These are phyloP conservation scores for Drosophila persimilis DNA, from an alignment of 1,140 invertebrate species.

Conservation along the genomic window DNA sequence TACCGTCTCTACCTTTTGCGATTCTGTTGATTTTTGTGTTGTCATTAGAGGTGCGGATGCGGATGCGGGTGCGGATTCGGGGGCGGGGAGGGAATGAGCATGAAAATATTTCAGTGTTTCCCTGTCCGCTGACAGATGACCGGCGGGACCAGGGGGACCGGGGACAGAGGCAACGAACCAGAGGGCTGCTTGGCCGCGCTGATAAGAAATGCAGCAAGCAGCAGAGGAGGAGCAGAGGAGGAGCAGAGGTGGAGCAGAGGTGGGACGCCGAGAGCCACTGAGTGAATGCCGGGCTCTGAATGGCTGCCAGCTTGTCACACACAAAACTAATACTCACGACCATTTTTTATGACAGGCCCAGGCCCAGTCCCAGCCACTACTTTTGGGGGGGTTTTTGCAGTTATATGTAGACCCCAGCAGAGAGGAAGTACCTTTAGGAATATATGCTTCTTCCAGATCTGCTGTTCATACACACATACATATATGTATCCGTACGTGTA, in stretches of 20 bases:
- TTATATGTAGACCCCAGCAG: no score
- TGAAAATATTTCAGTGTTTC: conserved; percentile 53
- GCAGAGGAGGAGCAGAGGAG: neutral
- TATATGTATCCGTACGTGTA: no score
- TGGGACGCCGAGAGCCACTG: conserved; percentile 43
- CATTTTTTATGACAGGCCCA: conserved; percentile 75
- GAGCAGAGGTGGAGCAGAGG: conserved; percentile 3
- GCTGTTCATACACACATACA: no score
- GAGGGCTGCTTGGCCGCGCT: conserved; percentile 22
- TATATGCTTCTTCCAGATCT: no score
- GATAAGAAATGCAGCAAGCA: conserved; percentile 46
- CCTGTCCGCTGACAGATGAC: conserved; percentile 63
- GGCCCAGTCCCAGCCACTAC: neutral
- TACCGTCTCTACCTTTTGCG: conserved; percentile 51
- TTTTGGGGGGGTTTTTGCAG: no score
- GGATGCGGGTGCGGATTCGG: neutral
- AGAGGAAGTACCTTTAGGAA: no score
- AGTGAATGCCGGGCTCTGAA: conserved; percentile 56
- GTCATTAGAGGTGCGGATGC: conserved; percentile 53
- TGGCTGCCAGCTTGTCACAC: conserved; percentile 60
- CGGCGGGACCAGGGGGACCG: conserved; percentile 43
- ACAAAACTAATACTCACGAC: conserved; percentile 76
- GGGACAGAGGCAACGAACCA: neutral
- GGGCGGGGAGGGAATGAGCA: neutral
- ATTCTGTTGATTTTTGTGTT: conserved; percentile 75